Evolutionary conservation across 2,797 vertebrate species (phyloP), one percentile per base, ranked within the genome.

Genomic region (Myripristis murdjan): DNA sequence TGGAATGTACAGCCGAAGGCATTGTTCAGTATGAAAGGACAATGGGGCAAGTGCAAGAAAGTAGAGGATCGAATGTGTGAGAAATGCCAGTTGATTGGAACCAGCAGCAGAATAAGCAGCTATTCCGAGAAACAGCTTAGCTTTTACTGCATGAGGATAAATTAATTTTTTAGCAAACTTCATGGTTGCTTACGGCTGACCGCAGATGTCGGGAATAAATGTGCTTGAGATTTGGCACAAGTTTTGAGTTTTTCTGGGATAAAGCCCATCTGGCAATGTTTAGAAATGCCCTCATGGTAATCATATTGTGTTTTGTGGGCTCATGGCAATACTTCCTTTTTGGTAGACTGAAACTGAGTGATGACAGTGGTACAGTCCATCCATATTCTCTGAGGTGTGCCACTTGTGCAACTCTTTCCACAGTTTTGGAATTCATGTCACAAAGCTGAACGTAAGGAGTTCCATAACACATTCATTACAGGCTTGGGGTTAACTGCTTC

Each of bases 81-180:
- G 22, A 77, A 52, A 52, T 58, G 54, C 28, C 46, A 37, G 26
- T 44, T 73, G 54, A 77, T 58, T 82, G 54, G 63, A 73, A 43
- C 33, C n/a, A 11, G 46, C 37, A 57, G 49, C 37, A 55, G 37
- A 14, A 39, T 39, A 12, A 39, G 11, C 4, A 14, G 37, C 11
- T 39, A 39, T 39, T 65, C 31, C 65, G 61, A 66, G 46, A 63
- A 56, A 48, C 55, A 52, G 26, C 23, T 57, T 57, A 67, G 49
- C 51, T 26, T 44, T 67, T 24, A 39, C 47, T 62, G 28, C 18
- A 73, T 60, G 26, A 20, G 16, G 14, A 70, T 31, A 23, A 11
- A 58, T 57, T 49, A 69, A 18, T 43, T 8, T 31, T 56, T 57
- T 81, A 70, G 73, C 61, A 65, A 51, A 20, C 47, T 3, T 28